These are phyloP conservation scores for Carapus acus DNA, from an alignment of 2,797 vertebrate species.

Conservation along the genomic window DNA sequence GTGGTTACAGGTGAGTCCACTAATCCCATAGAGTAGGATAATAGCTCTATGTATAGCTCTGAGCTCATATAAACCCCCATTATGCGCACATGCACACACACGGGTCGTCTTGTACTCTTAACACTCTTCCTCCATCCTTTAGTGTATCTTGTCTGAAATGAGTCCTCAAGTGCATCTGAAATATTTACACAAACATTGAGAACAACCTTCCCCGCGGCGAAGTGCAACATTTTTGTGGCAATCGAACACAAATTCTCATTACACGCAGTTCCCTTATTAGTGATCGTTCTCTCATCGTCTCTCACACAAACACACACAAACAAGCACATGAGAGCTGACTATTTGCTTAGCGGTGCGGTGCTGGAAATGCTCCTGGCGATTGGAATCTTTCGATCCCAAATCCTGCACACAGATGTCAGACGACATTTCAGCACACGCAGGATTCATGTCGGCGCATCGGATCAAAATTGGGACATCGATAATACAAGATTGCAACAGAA, in stretches of 20 bases:
- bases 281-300: too few relatives aligned
- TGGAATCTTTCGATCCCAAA: constrained; percentile 39
- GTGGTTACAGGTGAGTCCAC: constrained; percentile 38
- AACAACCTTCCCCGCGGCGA: constrained; percentile 47
- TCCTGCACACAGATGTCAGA: constrained; percentile 13
- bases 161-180: constrained; percentile 44
- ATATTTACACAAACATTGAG: constrained; percentile 54
- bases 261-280: constrained; percentile 34
- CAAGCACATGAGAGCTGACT: not conserved
- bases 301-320: not conserved
- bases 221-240: constrained; percentile 39
- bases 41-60: constrained; percentile 58
- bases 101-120: not conserved
- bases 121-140: not conserved
- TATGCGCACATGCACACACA: constrained; percentile 5
- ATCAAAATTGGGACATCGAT: constrained; percentile 26
- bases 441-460: too few relatives aligned
- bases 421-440: too few relatives aligned
- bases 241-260: constrained; percentile 47
- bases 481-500: constrained; percentile 27
- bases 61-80: constrained; percentile 33
- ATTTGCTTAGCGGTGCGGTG: constrained; percentile 26
- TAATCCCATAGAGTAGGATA: constrained; percentile 58
- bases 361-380: constrained; percentile 21
- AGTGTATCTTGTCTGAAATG: constrained; percentile 40